A percentile compares a stretch with the other conserved stretches of the same genome.
phyloP scores from a whole-genome alignment of 2,113 vertebrate species.

The Corydoras maculifer region DNA sequence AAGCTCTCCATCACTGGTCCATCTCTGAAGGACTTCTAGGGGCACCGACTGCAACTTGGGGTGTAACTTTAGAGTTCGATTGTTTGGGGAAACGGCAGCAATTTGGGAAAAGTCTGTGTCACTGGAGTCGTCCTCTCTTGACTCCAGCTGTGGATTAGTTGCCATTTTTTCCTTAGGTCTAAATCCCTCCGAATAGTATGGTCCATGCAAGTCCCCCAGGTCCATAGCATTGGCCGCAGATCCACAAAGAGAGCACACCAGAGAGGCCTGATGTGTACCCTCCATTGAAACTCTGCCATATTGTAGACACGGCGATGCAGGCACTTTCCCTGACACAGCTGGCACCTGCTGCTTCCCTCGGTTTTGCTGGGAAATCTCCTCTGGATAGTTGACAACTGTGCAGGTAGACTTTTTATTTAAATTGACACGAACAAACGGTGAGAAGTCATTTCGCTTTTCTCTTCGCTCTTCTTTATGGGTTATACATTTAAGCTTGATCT shows the following conservation, averaged over 20 bases:
- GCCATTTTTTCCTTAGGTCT: constrained; percentile 46
- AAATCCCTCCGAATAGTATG: constrained; percentile 68
- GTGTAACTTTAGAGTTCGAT: constrained; percentile 15
- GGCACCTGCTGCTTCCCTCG: constrained; percentile 46
- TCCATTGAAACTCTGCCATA: constrained; percentile 53
- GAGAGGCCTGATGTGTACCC: constrained; percentile 42
- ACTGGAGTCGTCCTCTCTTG: constrained; percentile 54
- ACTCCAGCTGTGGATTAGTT: constrained; percentile 17
- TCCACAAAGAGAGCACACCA: constrained; percentile 68
- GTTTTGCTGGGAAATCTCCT: constrained; percentile 47
- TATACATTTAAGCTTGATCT: constrained; percentile 66
- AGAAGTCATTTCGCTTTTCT: constrained; percentile 57
- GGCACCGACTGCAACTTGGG: constrained; percentile 41
- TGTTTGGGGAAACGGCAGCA: not conserved
- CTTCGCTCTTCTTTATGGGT: constrained; percentile 62
- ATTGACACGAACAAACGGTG: constrained; percentile 58
- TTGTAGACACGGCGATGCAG: constrained; percentile 61
- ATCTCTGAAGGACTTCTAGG: constrained; percentile 26
- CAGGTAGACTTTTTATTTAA: constrained; percentile 49
- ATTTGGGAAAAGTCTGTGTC: constrained; percentile 47
- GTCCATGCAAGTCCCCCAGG: constrained; percentile 70
- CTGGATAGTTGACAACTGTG: constrained; percentile 63
- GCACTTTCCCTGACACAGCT: constrained; percentile 52
- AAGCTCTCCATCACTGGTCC: constrained; percentile 24
- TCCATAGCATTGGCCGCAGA: constrained; percentile 66